Base-by-base conservation (phyloP, 1,140 invertebrate genomes). In the Anthonomus grandis region DNA sequence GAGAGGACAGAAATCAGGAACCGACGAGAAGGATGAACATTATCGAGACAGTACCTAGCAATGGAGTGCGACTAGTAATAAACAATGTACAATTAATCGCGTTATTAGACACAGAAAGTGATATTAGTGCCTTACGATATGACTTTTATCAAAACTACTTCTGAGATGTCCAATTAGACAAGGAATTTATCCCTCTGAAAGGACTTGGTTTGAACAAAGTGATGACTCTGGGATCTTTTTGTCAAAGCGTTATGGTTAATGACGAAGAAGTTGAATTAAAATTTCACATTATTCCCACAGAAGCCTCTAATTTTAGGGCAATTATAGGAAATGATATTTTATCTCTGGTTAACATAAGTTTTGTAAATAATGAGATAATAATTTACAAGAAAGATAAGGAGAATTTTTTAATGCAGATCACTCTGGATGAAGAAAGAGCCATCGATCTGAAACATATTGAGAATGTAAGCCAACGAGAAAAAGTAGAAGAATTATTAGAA, bases 361-460 rank as follows among this genome's bases (percentile, higher is more conserved):
- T 59, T 31, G 25, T 10, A 5, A 31, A 46, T 19, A 49, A 19
- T 15, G 34, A 15, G 3, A 19, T 55, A 10, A 27, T 38, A 5
- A 21, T 59, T 2, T 22, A 46, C 17, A 52, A 38, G n/a, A 53
- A 8, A 19, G 34, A 39, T 6, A 25, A 37, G 18, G 34, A 47
- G n/a, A 59, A 59, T 36, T 58, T 44, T 19, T 17, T 58, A 9
- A 52, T 51, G 56, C 9, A 51, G 25, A 57, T 57, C 4, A 50
- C 12, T 17, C 12, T 57, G 41, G 46, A 50, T 13, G 55, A 37
- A 54, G 24, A 18, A 52, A 21, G 17, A 18, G 10, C n/a, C 24
- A 17, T 2, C 3, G 18, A 2, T 34, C 4, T 31, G 18, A 3
- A 13, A 34, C 13, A 48, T 10, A 48, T 9, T 10, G 9, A 25